Base-by-base conservation (phyloP, 2,888 invertebrate genomes). In the Scelioninae gen. 1 region DNA sequence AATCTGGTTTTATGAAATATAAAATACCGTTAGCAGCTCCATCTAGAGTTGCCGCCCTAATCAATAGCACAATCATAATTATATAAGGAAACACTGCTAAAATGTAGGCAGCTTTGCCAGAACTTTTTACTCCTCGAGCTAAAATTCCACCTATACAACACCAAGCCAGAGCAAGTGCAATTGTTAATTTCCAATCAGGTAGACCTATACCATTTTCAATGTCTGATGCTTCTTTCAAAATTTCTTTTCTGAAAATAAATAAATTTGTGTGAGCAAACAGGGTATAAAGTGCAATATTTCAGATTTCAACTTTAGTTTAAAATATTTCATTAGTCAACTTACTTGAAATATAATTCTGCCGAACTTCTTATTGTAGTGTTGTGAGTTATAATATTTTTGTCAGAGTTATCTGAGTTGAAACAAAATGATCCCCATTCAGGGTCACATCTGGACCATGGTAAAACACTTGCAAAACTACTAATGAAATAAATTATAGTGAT, bases 21-120 rank as follows among this genome's bases (percentile, higher is more conserved):
- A 94, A 89, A 58, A 95, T 94, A 11, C 95, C 95, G 32, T 94
- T 91, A 0, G 91, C 81, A 0, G 95, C 94, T 0, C 95, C 95
- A 0, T 94, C 93, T 68, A 95, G 88, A 0, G 94, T 95, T 0
- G 94, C 92, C 0, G 95, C 94, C 65, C 95, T 93, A 58, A 94
- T 92, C n/a, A 96, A 92, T 60, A 95, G 90, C 15, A 94, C 93
- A 31, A 94, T 85, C 91, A 95, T 93, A 55, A 96, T 93, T 49
- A 94, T 89, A 87, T 95, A 95, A 0, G 95, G 95, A 88, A 95
- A 95, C 15, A 95, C 91, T 0, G 96, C 96, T 3, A 96, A 94
- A 86, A 96, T 95, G 89, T 96, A 96, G 1, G 96, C 94, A 0
- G 94, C 94, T 88, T 94, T 95, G 43, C 95, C 95, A 0, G 94